Evolutionary conservation across 35 echinoderm and acorn worm genomes (phyloP), one percentile per base, ranked within the genome.

Genomic region (Apostichopus parvimensis): DNA sequence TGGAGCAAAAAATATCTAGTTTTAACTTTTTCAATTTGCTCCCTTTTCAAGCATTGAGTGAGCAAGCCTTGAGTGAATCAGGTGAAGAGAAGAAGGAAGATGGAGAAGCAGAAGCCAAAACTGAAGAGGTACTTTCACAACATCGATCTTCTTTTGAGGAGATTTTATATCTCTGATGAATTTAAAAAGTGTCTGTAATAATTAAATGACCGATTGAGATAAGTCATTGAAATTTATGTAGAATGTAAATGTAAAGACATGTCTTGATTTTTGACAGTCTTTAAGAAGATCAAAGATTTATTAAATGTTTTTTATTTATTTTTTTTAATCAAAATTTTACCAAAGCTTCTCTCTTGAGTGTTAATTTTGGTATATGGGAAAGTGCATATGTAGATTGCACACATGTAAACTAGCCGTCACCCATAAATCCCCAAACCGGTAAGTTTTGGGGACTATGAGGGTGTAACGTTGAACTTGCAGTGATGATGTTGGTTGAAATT

Each of bases 41-140:
- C 18, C 85, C 82, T 89, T 89, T 58, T 80, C 5, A 89, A 99
- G 97, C 95, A 3, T 79, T 96, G 28, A 99, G 97, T 95, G 97
- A 99, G 54, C 97, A 99, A 82, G 95, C 97, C 72, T 93, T 99
- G n/a, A 99, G 97, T 90, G 97, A 99, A 73, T 93, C 87, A 73
- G 97, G 87, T 34, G 96, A 95, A 54, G 97, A 96, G 71, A 96
- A 96, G 84, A 92, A 96, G 55, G 97, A 96, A 56, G 96, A 92
- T 71, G 96, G 77, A 87, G 94, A 82, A 22, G 79, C 71, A 84
- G 95, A 96, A 17, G 89, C 95, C 65, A 94, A 95, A 79, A 71
- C 89, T 75, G 96, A 95, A 90, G 94, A 95, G 92, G 96, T 94
- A 86, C 4, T 61, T 1, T 45, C 3, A 4, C 0, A 45, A 45